phyloP scores from a whole-genome alignment of 2,888 invertebrate species.

The Lysandra coridon region DNA sequence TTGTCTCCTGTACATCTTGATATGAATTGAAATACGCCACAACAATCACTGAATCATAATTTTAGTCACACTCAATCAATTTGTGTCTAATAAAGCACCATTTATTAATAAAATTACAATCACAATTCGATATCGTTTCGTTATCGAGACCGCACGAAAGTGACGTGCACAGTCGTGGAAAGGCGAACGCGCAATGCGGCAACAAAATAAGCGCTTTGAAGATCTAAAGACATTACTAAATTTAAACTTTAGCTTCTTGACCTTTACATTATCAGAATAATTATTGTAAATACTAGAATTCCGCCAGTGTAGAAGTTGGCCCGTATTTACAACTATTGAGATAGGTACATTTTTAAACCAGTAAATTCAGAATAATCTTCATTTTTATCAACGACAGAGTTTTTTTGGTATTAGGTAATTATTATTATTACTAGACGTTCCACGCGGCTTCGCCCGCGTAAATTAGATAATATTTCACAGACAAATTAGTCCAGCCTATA shows the following conservation, averaged over 20 bases:
- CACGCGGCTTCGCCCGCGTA: no score
- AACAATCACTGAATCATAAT: slow-evolving; percentile 56
- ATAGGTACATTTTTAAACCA: no score
- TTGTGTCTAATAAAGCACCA: slow-evolving; percentile 43
- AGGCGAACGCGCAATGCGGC: slow-evolving; percentile 62
- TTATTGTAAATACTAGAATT: background rate
- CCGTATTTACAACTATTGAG: no score
- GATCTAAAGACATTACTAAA: background rate
- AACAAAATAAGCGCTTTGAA: background rate
- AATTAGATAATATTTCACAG: no score
- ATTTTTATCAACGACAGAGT: no score
- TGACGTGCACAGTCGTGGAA: slow-evolving; percentile 66
- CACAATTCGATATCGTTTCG: slow-evolving; percentile 33
- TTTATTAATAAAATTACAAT: slow-evolving; percentile 53
- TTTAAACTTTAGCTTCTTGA: slow-evolving; percentile 25
- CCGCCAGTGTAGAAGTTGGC: background rate
- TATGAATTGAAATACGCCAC: slow-evolving; percentile 45
- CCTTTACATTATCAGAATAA: slow-evolving; percentile 24
- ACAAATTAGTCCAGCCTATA: no score
- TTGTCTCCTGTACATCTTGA: slow-evolving; percentile 57
- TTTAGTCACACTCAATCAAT: slow-evolving; percentile 40
- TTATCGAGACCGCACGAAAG: slow-evolving; percentile 54
- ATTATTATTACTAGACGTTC: no score
- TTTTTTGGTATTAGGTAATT: no score
- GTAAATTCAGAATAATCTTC: no score